Evolutionary conservation across 2,797 vertebrate genomes (phyloP).

Genomic region (Lacerta bilineata): DNA sequence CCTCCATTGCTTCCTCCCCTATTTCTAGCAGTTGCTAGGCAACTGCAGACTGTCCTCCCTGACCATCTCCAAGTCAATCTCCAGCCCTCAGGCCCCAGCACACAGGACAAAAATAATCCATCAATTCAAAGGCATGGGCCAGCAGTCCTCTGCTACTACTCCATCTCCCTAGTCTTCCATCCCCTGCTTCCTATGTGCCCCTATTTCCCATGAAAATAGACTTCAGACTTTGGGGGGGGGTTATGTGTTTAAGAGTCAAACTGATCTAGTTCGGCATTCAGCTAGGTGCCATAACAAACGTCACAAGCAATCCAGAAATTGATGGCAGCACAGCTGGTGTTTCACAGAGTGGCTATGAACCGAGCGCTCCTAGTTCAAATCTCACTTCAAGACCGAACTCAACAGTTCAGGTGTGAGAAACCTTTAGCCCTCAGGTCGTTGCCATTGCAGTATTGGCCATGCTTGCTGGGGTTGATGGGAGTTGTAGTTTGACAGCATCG

Average conservation of each 20-base stretch:
- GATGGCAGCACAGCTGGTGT: not conserved
- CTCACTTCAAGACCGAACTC: not conserved
- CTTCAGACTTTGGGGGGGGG: not conserved
- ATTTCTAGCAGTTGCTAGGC: slow-evolving; percentile 32
- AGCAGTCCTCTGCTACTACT: not conserved
- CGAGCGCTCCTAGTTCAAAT: not conserved
- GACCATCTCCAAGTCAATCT: slow-evolving; percentile 41
- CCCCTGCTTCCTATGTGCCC: too few relatives aligned
- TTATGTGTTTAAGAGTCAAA: not conserved
- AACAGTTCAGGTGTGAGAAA: not conserved
- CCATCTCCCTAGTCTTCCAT: not conserved
- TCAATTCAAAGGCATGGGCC: not conserved
- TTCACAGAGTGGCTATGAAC: not conserved
- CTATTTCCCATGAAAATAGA: not conserved
- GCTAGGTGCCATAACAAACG: not conserved
- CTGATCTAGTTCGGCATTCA: not conserved
- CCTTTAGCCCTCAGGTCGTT: too few relatives aligned
- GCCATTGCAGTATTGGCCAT: too few relatives aligned
- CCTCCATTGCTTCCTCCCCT: not conserved
- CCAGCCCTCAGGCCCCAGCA: slow-evolving; percentile 8
- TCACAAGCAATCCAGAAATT: not conserved
- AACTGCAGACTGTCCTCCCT: slow-evolving; percentile 32
- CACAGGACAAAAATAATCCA: slow-evolving; percentile 23
- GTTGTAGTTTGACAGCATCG: too few relatives aligned
- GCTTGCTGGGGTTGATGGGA: too few relatives aligned